Conservation (phyloP, 92 coral and sea anemone genomes). For the Porites divaricata region DNA sequence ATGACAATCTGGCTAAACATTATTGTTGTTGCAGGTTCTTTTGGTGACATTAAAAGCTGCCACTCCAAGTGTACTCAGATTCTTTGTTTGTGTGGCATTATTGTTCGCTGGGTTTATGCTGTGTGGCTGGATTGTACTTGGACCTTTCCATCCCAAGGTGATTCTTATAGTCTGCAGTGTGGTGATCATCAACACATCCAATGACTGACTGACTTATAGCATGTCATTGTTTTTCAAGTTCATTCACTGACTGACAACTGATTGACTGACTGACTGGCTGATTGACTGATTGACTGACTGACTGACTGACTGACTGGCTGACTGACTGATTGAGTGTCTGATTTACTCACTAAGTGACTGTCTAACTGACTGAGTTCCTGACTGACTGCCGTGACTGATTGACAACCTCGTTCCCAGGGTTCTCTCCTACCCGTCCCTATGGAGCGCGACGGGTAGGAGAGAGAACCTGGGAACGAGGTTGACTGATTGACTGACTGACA, state of each 20-base stretch:
- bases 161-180: neutral
- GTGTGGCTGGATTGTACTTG: conserved; percentile 96
- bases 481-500: too few relatives aligned
- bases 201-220: neutral
- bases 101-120: conserved; percentile 88
- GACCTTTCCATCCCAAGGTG: conserved; percentile 93
- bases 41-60: conserved; percentile 86
- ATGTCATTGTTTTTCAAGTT: neutral
- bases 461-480: too few relatives aligned
- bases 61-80: conserved; percentile 86
- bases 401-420: too few relatives aligned
- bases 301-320: neutral
- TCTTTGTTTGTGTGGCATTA: conserved; percentile 73
- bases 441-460: too few relatives aligned
- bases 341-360: neutral
- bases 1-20: too few relatives aligned
- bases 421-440: too few relatives aligned
- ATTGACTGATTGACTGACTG: neutral
- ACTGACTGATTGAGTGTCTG: neutral
- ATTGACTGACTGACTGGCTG: neutral
- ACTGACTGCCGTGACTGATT: neutral
- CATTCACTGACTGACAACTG: neutral
- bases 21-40: conserved; percentile 62
- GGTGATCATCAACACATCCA: neutral
- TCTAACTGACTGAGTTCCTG: neutral